Percentiles rank a stretch among this genome's conserved stretches.
Conservation (phyloP, 2,797 vertebrate genomes). For the Aeoliscus strigatus region DNA sequence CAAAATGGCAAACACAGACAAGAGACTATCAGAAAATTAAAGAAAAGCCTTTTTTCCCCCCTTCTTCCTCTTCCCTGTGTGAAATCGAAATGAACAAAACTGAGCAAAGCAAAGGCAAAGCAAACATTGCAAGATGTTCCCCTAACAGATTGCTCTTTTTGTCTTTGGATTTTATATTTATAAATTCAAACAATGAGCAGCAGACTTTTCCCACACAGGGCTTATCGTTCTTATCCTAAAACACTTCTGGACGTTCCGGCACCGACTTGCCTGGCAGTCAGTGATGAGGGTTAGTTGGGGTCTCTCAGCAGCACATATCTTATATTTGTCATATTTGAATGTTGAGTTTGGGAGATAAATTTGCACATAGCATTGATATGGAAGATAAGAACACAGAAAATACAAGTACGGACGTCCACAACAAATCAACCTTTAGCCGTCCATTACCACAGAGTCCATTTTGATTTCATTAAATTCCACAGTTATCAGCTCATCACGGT, state of each 20-base stretch:
- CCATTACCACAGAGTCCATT: too few species aligned
- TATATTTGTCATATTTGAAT: too few species aligned
- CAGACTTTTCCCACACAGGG: constrained; percentile 8
- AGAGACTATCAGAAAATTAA: constrained; percentile 69
- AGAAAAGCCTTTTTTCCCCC: constrained; percentile 54
- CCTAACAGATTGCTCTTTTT: constrained; percentile 40
- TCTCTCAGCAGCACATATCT: too few species aligned
- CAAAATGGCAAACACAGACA: constrained; percentile 54
- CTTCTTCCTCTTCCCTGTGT: too few species aligned
- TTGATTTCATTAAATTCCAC: too few species aligned
- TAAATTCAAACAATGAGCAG: constrained; percentile 34
- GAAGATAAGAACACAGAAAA: too few species aligned
- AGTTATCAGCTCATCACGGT: too few species aligned
- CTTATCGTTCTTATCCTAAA: constrained; percentile 26
- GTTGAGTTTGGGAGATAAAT: too few species aligned
- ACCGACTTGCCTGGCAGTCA: constrained; percentile 16
- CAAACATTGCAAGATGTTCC: constrained; percentile 55
- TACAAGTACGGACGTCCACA: too few species aligned
- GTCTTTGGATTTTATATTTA: constrained; percentile 32
- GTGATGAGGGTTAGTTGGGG: constrained; percentile 5
- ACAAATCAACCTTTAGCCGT: too few species aligned
- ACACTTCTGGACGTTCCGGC: constrained; percentile 15
- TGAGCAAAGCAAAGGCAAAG: constrained; percentile 18
- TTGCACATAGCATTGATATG: too few species aligned
- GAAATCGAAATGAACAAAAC: constrained; percentile 59